Evolutionary conservation across 2,113 vertebrate species (phyloP), one percentile per base, ranked within the genome.

Genomic region (Leptosomus discolor): DNA sequence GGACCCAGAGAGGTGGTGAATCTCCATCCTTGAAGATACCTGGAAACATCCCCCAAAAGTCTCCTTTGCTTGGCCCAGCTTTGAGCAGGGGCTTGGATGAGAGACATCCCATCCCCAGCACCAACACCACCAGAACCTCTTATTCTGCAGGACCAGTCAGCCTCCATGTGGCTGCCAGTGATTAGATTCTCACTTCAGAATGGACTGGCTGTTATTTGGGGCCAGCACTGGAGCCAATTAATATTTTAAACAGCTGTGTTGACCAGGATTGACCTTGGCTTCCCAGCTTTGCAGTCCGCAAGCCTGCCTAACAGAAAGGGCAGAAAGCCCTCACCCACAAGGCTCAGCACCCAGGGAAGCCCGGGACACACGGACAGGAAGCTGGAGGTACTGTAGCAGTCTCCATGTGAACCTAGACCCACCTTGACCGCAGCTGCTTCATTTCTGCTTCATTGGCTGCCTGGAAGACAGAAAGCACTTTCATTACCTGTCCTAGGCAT

Each of bases 361-460:
- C n/a, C n/a, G n/a, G 51, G 64, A 64, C 54, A 92, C 20, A 50
- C 0, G 1, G 65, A 69, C 21, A 91, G 64, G 46, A 64, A 81
- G 32, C 24, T 64, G 45, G 39, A 95, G 61, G 30, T 79, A 61
- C 48, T 3, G 2, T 2, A 65, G 36, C 34, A 57, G 36, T 7
- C 53, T 45, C n/a, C 39, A 11, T 3, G 7, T 51, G 34, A 53
- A 32, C 41, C 71, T 34, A 71, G 53, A 88, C 97, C 97, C 97
- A 99, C 99, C 98, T 98, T 63, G 96, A 95, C 92, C 92, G 98
- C 45, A 99, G 96, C 94, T 98, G 96, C 88, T 98, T 97, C 16
- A 98, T 75, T 91, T 99, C 99, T 51, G 89, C 97, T 92, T 88
- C 92, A 29, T 91, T 98, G 68, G 71, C 91, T 95, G 95, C 97